phyloP scores from a whole-genome alignment of 2,888 invertebrate genomes.

The Scaeva pyrastri region DNA sequence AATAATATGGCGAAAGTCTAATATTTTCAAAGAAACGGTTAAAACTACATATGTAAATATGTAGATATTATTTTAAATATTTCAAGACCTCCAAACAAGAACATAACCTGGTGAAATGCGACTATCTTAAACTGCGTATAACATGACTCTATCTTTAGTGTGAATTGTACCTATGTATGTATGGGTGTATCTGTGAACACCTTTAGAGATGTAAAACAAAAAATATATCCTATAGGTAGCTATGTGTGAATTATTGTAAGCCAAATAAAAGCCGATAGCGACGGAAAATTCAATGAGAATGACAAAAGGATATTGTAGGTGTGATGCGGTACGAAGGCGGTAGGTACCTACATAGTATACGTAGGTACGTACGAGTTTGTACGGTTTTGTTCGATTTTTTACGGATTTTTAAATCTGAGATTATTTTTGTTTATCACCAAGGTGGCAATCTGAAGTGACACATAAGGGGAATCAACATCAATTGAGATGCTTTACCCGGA shows the following conservation, averaged over 20 bases:
- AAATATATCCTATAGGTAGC: not conserved
- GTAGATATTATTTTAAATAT: not conserved
- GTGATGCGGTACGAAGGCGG: slow-evolving; percentile 2
- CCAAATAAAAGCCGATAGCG: slow-evolving; percentile 60
- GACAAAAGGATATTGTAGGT: slow-evolving; percentile 61
- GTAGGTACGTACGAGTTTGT: not conserved
- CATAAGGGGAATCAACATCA: slow-evolving; percentile 66
- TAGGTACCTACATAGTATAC: no score
- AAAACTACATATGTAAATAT: no score
- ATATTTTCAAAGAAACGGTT: no score
- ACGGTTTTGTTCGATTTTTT: slow-evolving; percentile 49
- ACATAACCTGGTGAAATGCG: slow-evolving; percentile 9
- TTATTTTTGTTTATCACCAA: slow-evolving; percentile 71
- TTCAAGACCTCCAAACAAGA: not conserved
- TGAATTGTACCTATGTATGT: not conserved
- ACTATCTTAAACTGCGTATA: not conserved
- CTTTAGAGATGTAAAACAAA: no score
- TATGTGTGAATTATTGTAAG: slow-evolving; percentile 52
- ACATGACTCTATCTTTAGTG: not conserved
- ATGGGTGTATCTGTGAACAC: not conserved
- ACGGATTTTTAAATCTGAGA: slow-evolving; percentile 70
- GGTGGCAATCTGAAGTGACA: slow-evolving; percentile 64
- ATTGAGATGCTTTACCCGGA: slow-evolving; percentile 43
- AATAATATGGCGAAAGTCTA: no score
- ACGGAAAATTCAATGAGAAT: slow-evolving; percentile 56